Evolutionary conservation across 2,113 vertebrate genomes (phyloP).

Genomic region (Mixornis gularis): DNA sequence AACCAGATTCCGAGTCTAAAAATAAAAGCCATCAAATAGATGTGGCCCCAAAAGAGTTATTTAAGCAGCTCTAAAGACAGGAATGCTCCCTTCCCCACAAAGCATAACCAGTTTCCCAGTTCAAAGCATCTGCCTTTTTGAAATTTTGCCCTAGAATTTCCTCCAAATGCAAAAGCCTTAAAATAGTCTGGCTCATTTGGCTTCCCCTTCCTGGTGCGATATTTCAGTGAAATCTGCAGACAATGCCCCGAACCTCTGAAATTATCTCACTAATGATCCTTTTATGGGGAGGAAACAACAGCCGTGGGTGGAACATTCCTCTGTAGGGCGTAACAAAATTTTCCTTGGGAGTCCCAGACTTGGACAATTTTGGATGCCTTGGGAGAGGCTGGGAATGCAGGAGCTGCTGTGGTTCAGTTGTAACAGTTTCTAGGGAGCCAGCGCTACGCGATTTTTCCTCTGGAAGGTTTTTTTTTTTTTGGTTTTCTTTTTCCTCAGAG

Average conservation of each 20-base stretch:
- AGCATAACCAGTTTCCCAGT: background rate
- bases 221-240: slow-evolving; percentile 25
- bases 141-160: slow-evolving; percentile 53
- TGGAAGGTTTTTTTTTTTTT: background rate
- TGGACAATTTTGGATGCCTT: slow-evolving; percentile 18
- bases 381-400: slow-evolving; percentile 21
- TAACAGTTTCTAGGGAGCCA: background rate
- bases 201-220: slow-evolving; percentile 37
- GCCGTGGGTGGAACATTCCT: slow-evolving; percentile 58
- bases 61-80: background rate
- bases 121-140: slow-evolving; percentile 49
- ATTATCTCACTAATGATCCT: slow-evolving; percentile 31
- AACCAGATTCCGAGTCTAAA: slow-evolving; percentile 6
- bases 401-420: background rate
- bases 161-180: slow-evolving; percentile 37
- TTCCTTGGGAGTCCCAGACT: slow-evolving; percentile 52
- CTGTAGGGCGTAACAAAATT: slow-evolving; percentile 29
- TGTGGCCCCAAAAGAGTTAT: slow-evolving; percentile 17
- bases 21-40: background rate
- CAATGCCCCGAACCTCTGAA: slow-evolving; percentile 22
- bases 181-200: slow-evolving; percentile 40
- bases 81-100: background rate
- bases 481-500: background rate
- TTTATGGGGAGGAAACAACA: slow-evolving; percentile 40
- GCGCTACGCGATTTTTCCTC: background rate